Evolutionary conservation across 2,888 invertebrate species (phyloP).

Genomic region (Perithous albicinctus): DNA sequence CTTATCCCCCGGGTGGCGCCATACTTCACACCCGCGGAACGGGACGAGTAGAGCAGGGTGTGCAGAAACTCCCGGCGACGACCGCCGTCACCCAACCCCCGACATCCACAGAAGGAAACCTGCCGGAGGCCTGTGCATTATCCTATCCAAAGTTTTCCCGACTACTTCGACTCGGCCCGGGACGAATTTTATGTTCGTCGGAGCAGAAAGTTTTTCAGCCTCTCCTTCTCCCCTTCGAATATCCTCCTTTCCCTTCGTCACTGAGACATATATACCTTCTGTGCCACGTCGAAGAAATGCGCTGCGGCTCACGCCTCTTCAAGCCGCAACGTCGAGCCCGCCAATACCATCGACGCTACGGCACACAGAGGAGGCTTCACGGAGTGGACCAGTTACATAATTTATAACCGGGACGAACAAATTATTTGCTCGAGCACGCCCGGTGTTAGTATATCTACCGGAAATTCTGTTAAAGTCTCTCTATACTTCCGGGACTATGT

Average conservation of each 20-base stretch:
- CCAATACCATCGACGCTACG: conserved; percentile 21
- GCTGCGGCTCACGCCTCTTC: conserved; percentile 12
- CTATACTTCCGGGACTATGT: conserved; percentile 47
- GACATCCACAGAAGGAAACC: conserved; percentile 49
- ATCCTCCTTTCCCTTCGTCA: conserved; percentile 46
- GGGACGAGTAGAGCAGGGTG: conserved; percentile 19
- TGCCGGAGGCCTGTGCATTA: conserved; percentile 62
- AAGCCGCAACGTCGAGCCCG: conserved; percentile 28
- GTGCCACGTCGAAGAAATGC: conserved; percentile 42
- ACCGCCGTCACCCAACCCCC: conserved; percentile 10
- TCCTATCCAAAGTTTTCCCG: conserved; percentile 65
- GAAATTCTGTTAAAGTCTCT: conserved; percentile 61
- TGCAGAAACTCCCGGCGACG: conserved; percentile 11
- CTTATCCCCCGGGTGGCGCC: conserved; percentile 53
- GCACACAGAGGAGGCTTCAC: conserved; percentile 26
- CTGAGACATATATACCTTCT: conserved; percentile 39
- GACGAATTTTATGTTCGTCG: conserved; percentile 68
- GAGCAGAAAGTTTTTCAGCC: conserved; percentile 64
- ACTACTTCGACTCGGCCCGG: conserved; percentile 43
- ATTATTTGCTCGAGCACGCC: conserved; percentile 67
- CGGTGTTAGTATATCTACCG: conserved; percentile 33
- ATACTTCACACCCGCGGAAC: conserved; percentile 60
- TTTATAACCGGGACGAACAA: conserved; percentile 66
- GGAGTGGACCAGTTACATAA: conserved; percentile 69
- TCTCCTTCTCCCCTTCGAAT: conserved; percentile 13